Evolutionary conservation across 2,797 vertebrate species (phyloP).

Genomic region (Ceryle rudis): DNA sequence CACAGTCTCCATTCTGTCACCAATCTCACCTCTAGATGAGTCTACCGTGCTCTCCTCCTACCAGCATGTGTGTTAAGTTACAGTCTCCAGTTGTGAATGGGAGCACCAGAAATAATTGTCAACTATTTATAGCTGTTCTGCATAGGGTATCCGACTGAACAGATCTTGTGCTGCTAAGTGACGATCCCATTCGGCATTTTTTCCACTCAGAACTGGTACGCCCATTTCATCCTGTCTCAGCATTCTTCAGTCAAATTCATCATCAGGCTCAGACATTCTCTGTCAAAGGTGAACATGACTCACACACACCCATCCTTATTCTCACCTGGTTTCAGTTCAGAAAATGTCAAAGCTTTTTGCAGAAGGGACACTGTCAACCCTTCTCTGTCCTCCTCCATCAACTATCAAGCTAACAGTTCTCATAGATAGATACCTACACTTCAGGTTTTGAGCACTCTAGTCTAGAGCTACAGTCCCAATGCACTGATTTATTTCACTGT

Average conservation of each 20-base stretch:
- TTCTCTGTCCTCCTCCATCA: background rate
- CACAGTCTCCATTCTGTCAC: background rate
- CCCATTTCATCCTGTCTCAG: background rate
- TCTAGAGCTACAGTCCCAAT: background rate
- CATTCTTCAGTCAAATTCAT: background rate
- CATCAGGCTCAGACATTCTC: background rate
- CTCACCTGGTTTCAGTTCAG: background rate
- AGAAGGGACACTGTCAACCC: background rate
- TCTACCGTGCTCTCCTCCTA: background rate
- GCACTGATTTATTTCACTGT: background rate
- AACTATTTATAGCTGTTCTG: background rate
- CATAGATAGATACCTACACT: background rate
- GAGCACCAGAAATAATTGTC: background rate
- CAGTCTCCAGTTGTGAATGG: background rate
- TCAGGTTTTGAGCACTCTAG: background rate
- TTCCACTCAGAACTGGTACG: background rate
- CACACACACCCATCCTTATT: background rate
- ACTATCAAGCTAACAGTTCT: background rate
- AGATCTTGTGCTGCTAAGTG: background rate
- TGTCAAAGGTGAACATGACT: background rate
- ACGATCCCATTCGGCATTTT: background rate
- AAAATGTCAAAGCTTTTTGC: background rate
- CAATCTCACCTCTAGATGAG: background rate
- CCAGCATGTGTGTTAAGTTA: background rate
- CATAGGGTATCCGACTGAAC: background rate